phyloP scores from a whole-genome alignment of 2,888 invertebrate species.

The Lathronympha strigana region DNA sequence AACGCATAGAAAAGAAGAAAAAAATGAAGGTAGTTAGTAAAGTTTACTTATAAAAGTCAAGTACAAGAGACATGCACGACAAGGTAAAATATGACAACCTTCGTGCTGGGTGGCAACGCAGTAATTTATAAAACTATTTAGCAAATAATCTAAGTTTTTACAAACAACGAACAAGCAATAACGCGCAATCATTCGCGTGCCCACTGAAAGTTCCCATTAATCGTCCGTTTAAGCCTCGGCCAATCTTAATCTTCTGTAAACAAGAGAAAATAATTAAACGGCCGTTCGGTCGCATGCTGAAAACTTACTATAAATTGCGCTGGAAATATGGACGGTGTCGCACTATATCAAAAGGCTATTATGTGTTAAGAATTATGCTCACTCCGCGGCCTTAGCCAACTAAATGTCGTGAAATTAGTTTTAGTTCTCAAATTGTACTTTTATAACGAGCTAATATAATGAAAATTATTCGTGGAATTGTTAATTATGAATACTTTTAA shows the following conservation, averaged over 20 bases:
- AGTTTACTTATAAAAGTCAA: too few relatives aligned
- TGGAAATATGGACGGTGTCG: constrained; percentile 64
- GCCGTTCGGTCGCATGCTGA: constrained; percentile 56
- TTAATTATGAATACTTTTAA: too few relatives aligned
- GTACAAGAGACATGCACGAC: background rate
- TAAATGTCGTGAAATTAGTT: constrained; percentile 60
- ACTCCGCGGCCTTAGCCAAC: constrained; percentile 57
- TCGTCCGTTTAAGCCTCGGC: constrained; percentile 64
- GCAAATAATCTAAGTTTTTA: background rate
- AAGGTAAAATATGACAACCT: background rate
- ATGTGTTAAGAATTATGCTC: constrained; percentile 72
- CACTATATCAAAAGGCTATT: constrained; percentile 69
- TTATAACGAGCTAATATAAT: background rate
- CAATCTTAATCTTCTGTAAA: constrained; percentile 72
- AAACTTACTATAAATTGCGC: constrained; percentile 67
- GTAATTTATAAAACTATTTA: background rate
- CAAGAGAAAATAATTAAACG: constrained; percentile 74
- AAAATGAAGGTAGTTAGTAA: too few relatives aligned
- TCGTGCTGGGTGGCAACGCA: background rate
- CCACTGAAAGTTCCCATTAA: constrained; percentile 47
- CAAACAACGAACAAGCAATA: constrained; percentile 8
- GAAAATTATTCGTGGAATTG: background rate
- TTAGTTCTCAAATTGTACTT: constrained; percentile 42
- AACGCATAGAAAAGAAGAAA: too few relatives aligned
- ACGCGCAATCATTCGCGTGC: constrained; percentile 33